Base-by-base conservation (phyloP, 1,140 invertebrate genomes). In the Cydia pomonella region DNA sequence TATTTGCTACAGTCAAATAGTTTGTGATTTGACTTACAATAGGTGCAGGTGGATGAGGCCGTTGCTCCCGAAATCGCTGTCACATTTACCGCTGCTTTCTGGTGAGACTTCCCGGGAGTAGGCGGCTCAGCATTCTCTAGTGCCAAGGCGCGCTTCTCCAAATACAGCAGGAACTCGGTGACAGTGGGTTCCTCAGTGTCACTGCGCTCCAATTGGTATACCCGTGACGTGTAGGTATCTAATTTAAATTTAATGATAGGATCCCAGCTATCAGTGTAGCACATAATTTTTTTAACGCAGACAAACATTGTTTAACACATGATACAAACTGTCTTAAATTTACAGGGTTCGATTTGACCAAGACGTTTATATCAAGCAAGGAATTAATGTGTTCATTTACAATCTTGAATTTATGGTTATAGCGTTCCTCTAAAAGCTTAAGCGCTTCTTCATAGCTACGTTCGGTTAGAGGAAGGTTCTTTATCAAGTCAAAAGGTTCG, bases 71-170 rank as follows among this genome's bases (percentile, higher is more conserved):
- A n/a, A n/a, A n/a, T n/a, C 12, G 50, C n/a, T 62, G 73, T 29
- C 25, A 73, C 21, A 63, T 25, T 27, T 63, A 53, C 73, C n/a
- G 41, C 23, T 23, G 38, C 47, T 5, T 73, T 33, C 7, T 3
- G 16, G 2, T 9, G 5, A 7, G 73, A 7, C 21, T 27, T 63
- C 23, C 13, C 44, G 9, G 47, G 23, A 0, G 21, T 62, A 7
- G 53, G 16, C 13, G 73, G 21, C 47, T 73, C 73, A 16, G 73
- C 73, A 73, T 62, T 73, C 10, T 73, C 73, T 27, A 73, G 27
- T 16, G 73, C 73, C 27, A 73, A 62, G 41, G 73, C 73, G 38
- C 73, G 50, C 27, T 73, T 73, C 16, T 73, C 73, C 50, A 73
- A 3, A 25, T 59, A 73, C 5, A 13, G 6, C 27, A 73, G 47